Percentiles rank a stretch among this genome's conserved stretches.
phyloP scores from a whole-genome alignment of 2,888 invertebrate species.

The Epirrhoe alternata region DNA sequence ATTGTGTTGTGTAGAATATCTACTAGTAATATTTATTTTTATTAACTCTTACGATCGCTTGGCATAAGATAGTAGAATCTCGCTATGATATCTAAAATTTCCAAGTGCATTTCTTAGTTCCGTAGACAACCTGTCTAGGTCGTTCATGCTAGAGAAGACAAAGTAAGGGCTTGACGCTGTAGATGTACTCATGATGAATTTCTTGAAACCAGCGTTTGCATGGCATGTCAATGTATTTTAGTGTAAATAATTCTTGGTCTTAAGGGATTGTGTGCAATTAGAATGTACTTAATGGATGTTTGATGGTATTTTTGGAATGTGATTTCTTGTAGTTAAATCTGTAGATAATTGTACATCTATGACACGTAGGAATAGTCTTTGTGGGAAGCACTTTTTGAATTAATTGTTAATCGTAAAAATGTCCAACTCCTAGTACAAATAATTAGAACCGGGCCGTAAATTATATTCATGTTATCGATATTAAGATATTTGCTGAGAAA shows the following conservation, averaged over 20 bases:
- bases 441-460: background rate
- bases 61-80: background rate
- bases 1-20: no score
- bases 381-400: background rate
- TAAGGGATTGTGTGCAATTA: conserved; percentile 2
- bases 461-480: background rate
- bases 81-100: background rate
- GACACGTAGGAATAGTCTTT: conserved; percentile 1
- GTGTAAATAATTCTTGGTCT: conserved; percentile 1
- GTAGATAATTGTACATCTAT: background rate
- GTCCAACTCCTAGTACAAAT: conserved; percentile 28
- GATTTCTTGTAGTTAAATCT: background rate
- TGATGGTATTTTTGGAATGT: conserved; percentile 1
- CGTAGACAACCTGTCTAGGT: background rate
- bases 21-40: background rate
- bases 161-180: background rate
- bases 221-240: background rate
- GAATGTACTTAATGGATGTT: background rate
- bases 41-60: background rate
- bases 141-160: background rate
- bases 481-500: background rate
- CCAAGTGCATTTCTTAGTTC: background rate
- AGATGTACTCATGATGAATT: background rate
- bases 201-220: background rate
- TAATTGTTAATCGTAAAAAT: conserved; percentile 1